Base-by-base conservation (phyloP, 2,113 vertebrate genomes). In the Calonectris borealis region DNA sequence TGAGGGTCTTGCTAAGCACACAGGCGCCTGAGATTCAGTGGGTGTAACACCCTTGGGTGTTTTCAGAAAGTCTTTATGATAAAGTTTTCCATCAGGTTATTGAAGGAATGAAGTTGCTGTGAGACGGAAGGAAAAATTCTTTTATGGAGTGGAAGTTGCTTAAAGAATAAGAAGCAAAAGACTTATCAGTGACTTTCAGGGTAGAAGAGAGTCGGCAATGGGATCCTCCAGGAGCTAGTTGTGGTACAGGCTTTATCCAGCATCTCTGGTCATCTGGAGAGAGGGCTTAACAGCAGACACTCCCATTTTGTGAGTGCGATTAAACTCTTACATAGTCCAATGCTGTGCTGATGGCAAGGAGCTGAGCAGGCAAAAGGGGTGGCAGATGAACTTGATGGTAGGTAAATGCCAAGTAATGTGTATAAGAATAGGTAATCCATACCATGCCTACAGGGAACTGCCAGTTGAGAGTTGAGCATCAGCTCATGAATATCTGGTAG, bases 11-110 rank as follows among this genome's bases (percentile, higher is more conserved):
- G 48, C 48, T 86, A 12, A 78, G 40, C 54, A 57, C 46, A 11
- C 16, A 14, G 15, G 8, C 1, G 1, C 1, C 1, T 38, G 40
- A 65, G 22, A 57, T 38, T 65, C 20, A 11, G n/a, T 21, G 20
- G 27, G 20, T 60, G 14, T 29, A 29, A 64, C 11, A 10, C 22
- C 26, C 26, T 24, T 54, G 29, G 21, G 11, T 72, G 11, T 72
- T 72, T 77, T 68, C 32, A 52, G 42, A 26, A 64, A 62, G 13
- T 13, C 27, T 86, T 82, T 65, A 17, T 42, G 5, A 21, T 44
- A 15, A 40, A 20, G 8, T 62, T 73, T 52, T 83, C 15, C 5
- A 34, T 70, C 40, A 52, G 34, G 15, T 78, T 46, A 52, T 3
- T 32, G 34, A 62, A 83, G 32, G 60, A 86, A 44, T 75, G 7